Conservation (phyloP, 2,113 vertebrate species). For the Oophaga pumilio region DNA sequence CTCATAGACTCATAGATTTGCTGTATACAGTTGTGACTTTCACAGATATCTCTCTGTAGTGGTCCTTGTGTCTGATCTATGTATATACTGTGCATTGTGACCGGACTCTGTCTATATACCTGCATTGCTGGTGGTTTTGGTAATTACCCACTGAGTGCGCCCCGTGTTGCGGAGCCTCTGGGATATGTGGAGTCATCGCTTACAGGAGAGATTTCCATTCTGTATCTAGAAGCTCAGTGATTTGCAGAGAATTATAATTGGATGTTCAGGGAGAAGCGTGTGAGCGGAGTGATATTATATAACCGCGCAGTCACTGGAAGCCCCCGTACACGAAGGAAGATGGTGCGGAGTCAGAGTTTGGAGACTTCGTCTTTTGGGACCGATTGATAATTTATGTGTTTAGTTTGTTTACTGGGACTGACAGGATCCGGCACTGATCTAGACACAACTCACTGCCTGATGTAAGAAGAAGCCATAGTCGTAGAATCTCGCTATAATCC, state of each 20-base stretch:
- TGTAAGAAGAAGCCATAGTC: neutral
- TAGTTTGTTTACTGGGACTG: constrained; percentile 10
- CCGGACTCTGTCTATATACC: too few species aligned
- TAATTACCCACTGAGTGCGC: neutral
- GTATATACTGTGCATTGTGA: too few species aligned
- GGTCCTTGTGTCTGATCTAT: neutral
- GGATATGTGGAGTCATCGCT: neutral
- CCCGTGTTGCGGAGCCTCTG: constrained; percentile 14
- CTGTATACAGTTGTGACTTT: too few species aligned
- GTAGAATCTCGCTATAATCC: neutral
- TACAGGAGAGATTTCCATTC: constrained; percentile 28
- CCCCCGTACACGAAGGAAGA: neutral
- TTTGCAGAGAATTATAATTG: constrained; percentile 50
- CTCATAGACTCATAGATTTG: neutral
- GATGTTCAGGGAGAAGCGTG: constrained; percentile 6
- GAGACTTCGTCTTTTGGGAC: neutral
- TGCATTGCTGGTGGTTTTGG: neutral
- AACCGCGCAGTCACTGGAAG: neutral
- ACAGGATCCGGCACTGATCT: neutral
- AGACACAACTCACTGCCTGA: neutral
- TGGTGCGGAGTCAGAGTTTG: neutral
- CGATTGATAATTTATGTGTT: neutral
- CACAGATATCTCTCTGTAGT: too few species aligned
- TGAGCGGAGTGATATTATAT: neutral
- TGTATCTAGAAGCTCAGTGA: constrained; percentile 3